Conservation (phyloP, 2,888 invertebrate species). For the Catocala nupta region DNA sequence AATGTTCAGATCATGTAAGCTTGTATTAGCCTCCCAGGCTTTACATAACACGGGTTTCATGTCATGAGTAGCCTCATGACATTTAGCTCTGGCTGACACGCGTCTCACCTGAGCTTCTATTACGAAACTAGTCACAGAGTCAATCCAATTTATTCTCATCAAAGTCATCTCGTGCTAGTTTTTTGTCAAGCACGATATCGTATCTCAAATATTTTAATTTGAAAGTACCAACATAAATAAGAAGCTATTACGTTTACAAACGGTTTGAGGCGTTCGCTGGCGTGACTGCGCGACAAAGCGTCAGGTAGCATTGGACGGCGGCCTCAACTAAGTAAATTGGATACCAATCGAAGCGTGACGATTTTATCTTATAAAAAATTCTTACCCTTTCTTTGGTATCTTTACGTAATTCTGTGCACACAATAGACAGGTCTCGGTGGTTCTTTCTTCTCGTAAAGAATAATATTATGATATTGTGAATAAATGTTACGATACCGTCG, state of each 20-base stretch:
- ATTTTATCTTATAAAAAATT: slow-evolving; percentile 74
- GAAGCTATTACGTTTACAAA: slow-evolving; percentile 74
- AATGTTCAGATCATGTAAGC: slow-evolving; percentile 27
- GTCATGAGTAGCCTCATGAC: slow-evolving; percentile 40
- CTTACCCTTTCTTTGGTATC: slow-evolving; percentile 71
- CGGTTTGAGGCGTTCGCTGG: slow-evolving; percentile 56
- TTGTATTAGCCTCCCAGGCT: slow-evolving; percentile 21
- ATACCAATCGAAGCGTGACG: slow-evolving; percentile 80
- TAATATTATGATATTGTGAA: slow-evolving; percentile 56
- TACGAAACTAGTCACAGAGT: slow-evolving; percentile 44
- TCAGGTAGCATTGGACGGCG: slow-evolving; percentile 67
- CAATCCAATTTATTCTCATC: slow-evolving; percentile 72
- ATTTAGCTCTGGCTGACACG: slow-evolving; percentile 49
- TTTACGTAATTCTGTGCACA: slow-evolving; percentile 74
- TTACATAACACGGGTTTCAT: slow-evolving; percentile 39
- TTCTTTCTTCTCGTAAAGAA: slow-evolving; percentile 52
- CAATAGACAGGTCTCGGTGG: slow-evolving; percentile 65
- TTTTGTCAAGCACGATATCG: slow-evolving; percentile 63
- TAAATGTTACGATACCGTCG: slow-evolving; percentile 46
- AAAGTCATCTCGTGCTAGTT: slow-evolving; percentile 58
- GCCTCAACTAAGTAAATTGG: slow-evolving; percentile 79
- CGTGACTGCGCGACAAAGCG: slow-evolving; percentile 79
- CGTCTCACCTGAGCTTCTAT: slow-evolving; percentile 41
- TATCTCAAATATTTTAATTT: slow-evolving; percentile 76
- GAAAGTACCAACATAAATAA: slow-evolving; percentile 74